Percentiles rank a stretch among this genome's conserved stretches.
These are phyloP conservation scores for Melipona beecheii DNA, from an alignment of 2,888 invertebrate genomes.

Conservation along the genomic window DNA sequence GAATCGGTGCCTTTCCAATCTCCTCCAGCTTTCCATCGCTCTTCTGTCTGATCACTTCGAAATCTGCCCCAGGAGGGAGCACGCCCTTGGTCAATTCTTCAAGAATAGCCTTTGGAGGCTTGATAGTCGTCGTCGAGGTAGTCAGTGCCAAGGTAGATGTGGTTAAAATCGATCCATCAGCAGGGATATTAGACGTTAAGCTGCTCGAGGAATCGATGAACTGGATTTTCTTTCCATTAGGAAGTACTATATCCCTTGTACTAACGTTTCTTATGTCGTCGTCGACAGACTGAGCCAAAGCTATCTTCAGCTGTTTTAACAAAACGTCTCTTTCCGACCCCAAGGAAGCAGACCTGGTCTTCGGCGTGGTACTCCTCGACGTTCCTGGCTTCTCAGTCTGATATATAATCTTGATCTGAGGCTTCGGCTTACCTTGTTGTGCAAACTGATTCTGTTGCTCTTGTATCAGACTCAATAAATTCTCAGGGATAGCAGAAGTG, in stretches of 20 bases:
- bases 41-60: constrained; percentile 91
- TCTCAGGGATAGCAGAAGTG: constrained; percentile 71
- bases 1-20: constrained; percentile 87
- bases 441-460: constrained; percentile 72
- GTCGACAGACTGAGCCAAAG: constrained; percentile 89
- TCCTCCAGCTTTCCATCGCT: constrained; percentile 90
- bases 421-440: constrained; percentile 73
- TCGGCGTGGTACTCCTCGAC: constrained; percentile 30
- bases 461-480: constrained; percentile 73
- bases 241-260: constrained; percentile 90
- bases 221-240: constrained; percentile 91
- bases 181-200: constrained; percentile 72
- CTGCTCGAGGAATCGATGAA: constrained; percentile 77
- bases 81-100: constrained; percentile 93
- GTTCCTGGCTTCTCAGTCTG: constrained; percentile 82
- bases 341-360: constrained; percentile 75
- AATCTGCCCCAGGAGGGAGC: constrained; percentile 91
- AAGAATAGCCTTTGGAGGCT: constrained; percentile 88
- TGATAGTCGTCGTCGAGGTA: constrained; percentile 86
- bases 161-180: constrained; percentile 66
- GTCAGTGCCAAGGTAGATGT: constrained; percentile 67
- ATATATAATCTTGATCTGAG: constrained; percentile 85
- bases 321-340: constrained; percentile 88
- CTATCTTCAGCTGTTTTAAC: constrained; percentile 90
- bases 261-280: constrained; percentile 89